These are phyloP conservation scores for Acronicta alni DNA, from an alignment of 2,888 invertebrate genomes.

Conservation along the genomic window DNA sequence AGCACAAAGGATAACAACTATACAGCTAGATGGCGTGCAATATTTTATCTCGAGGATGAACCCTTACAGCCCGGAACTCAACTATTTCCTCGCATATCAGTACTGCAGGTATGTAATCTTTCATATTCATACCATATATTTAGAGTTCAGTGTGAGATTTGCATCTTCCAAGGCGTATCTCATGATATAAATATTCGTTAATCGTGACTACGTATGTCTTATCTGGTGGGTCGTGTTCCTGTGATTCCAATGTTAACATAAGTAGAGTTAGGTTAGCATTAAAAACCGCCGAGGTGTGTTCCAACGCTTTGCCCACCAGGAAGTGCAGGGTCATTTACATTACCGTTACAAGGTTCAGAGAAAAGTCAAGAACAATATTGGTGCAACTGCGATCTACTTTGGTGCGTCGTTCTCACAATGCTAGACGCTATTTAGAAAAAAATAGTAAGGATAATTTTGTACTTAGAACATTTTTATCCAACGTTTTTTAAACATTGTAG, in stretches of 20 bases:
- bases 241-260: slow-evolving; percentile 72
- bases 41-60: slow-evolving; percentile 96
- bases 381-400: slow-evolving; percentile 66
- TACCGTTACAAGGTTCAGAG: slow-evolving; percentile 81
- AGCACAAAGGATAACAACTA: slow-evolving; percentile 96
- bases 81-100: slow-evolving; percentile 96
- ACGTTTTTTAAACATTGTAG: no score
- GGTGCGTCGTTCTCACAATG: slow-evolving; percentile 64
- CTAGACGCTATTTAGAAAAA: slow-evolving; percentile 49
- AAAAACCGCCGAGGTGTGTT: slow-evolving; percentile 74
- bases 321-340: slow-evolving; percentile 81
- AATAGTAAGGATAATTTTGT: neutral
- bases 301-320: slow-evolving; percentile 73
- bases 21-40: slow-evolving; percentile 95
- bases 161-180: slow-evolving; percentile 53
- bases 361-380: slow-evolving; percentile 79
- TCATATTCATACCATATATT: slow-evolving; percentile 44
- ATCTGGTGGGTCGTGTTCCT: slow-evolving; percentile 78
- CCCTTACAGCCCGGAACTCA: slow-evolving; percentile 95
- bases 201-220: slow-evolving; percentile 82
- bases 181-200: slow-evolving; percentile 72
- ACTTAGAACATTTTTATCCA: neutral
- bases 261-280: slow-evolving; percentile 73
- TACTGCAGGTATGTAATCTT: slow-evolving; percentile 91
- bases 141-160: slow-evolving; percentile 31